phyloP scores from a whole-genome alignment of 2,888 invertebrate genomes.

The Apodemia hepburni region DNA sequence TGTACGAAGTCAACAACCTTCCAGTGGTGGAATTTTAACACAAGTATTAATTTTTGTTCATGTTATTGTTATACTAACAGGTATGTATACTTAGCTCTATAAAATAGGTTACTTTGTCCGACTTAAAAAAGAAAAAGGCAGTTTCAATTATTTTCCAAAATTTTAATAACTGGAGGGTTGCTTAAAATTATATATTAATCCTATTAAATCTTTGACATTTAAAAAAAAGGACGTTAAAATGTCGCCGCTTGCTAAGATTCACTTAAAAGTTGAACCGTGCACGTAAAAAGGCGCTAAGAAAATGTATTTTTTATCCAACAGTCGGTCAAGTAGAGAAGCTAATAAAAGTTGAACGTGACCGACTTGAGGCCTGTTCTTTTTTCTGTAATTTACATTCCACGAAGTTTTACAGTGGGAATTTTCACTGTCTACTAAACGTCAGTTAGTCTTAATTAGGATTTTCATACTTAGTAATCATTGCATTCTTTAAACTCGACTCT shows the following conservation, averaged over 20 bases:
- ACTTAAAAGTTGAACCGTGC: conserved; percentile 9
- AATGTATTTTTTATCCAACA: conserved; percentile 15
- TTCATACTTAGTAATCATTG: not conserved
- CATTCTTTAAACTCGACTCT: not conserved
- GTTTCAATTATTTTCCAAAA: too few species aligned
- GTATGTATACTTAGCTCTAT: too few species aligned
- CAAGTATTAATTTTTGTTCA: too few species aligned
- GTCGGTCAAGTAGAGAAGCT: conserved; percentile 35
- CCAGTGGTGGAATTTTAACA: too few species aligned
- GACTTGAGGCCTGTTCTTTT: conserved; percentile 26
- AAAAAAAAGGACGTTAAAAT: not conserved
- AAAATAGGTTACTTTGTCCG: too few species aligned
- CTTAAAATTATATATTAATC: not conserved
- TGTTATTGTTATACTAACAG: too few species aligned
- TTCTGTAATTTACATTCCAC: conserved; percentile 40
- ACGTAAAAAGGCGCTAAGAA: conserved; percentile 11
- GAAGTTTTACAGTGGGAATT: conserved; percentile 33
- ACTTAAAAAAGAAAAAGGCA: too few species aligned
- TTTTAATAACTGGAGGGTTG: too few species aligned
- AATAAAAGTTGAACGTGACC: conserved; percentile 54
- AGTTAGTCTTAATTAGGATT: conserved; percentile 2
- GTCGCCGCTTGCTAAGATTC: conserved; percentile 9
- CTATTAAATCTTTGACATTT: not conserved
- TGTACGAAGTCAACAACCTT: too few species aligned
- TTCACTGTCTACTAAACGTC: conserved; percentile 4